Conservation (phyloP, 1,140 invertebrate genomes). For the Macrobrachium nipponense region DNA sequence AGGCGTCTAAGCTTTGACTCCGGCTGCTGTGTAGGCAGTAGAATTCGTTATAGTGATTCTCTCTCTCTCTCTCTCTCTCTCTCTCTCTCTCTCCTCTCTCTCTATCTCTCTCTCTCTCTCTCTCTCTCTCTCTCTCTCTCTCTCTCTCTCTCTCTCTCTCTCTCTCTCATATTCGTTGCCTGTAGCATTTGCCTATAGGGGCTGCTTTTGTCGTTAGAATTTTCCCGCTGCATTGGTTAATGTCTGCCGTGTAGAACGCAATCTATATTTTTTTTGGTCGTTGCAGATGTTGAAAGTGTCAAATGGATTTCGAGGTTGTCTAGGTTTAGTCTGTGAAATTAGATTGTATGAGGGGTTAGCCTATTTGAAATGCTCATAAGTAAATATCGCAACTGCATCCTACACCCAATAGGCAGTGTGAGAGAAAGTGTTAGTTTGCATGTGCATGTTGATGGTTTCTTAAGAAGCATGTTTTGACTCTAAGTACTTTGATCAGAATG, state of each 20-base stretch:
- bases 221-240: not conserved
- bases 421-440: no score
- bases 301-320: no score
- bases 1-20: not conserved
- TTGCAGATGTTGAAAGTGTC: no score
- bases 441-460: no score
- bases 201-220: not conserved
- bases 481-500: no score
- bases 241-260: not conserved
- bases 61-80: not conserved
- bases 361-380: no score
- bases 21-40: conserved; percentile 1
- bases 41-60: not conserved
- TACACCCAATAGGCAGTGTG: no score
- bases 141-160: conserved; percentile 1
- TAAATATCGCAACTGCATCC: no score
- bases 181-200: not conserved
- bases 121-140: not conserved
- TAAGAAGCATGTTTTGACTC: no score
- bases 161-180: not conserved
- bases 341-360: no score
- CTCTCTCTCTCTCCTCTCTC: not conserved
- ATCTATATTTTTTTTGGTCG: no score
- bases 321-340: no score
- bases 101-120: not conserved